Conservation (phyloP, 2,113 vertebrate species). For the Planiliza haematocheilus region DNA sequence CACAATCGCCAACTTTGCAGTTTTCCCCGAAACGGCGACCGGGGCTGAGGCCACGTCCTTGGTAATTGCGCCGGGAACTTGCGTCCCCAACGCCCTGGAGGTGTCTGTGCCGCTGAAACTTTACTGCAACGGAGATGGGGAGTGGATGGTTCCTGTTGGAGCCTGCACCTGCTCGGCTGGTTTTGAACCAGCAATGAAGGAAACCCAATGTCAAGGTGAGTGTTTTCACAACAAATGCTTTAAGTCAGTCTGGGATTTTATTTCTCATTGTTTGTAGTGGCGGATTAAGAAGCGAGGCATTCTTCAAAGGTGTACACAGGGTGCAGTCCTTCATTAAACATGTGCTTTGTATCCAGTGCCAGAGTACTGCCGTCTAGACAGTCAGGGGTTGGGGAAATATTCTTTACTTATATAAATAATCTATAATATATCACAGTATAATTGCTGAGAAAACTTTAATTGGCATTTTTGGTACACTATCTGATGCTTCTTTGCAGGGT, state of each 20-base stretch:
- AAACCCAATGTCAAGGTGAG: conserved; percentile 94
- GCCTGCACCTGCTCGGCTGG: conserved; percentile 94
- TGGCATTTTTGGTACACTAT: conserved; percentile 30
- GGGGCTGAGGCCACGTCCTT: conserved; percentile 96
- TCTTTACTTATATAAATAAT: conserved; percentile 11
- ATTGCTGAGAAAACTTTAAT: conserved; percentile 26
- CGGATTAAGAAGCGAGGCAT: conserved; percentile 20
- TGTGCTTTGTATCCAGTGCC: conserved; percentile 2
- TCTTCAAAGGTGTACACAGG: background rate
- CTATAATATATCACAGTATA: conserved; percentile 53
- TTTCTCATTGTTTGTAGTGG: background rate
- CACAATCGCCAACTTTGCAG: conserved; percentile 94
- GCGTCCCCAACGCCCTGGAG: conserved; percentile 93
- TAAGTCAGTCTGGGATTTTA: conserved; percentile 2
- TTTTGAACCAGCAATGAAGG: conserved; percentile 91
- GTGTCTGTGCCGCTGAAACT: conserved; percentile 96
- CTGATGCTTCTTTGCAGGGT: conserved; percentile 5
- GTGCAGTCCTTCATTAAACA: background rate
- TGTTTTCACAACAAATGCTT: conserved; percentile 42
- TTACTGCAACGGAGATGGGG: conserved; percentile 97
- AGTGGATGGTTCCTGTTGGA: conserved; percentile 99
- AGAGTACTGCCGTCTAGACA: background rate
- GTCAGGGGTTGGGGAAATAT: background rate
- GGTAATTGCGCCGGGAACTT: conserved; percentile 96
- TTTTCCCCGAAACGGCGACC: conserved; percentile 96